Conservation (phyloP, 2,113 vertebrate species). For the Danionella cerebrum region DNA sequence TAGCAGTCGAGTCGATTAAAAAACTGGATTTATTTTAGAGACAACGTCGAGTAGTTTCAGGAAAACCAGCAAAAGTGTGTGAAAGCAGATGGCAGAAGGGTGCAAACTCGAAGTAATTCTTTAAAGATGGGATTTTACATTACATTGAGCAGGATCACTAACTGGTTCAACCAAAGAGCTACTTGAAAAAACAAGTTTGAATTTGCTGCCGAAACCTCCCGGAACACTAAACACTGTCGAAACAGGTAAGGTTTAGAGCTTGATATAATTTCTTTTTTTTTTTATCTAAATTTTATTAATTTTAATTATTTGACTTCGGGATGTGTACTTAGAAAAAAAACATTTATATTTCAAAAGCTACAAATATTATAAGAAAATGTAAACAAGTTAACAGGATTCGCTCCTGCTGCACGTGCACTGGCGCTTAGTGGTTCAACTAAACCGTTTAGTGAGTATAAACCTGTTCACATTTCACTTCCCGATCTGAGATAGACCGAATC, state of each 20-base stretch:
- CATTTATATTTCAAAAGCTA: too few species aligned
- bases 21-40: neutral
- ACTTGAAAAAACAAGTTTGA: neutral
- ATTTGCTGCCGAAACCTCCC: neutral
- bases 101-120: neutral
- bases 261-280: neutral
- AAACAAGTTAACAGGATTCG: neutral
- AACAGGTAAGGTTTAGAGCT: neutral
- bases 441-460: slow-evolving; percentile 13
- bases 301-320: too few species aligned
- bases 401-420: neutral
- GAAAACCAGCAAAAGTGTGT: neutral
- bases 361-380: neutral
- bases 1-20: neutral
- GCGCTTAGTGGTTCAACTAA: slow-evolving; percentile 2
- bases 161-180: slow-evolving; percentile 4
- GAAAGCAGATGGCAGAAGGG: neutral
- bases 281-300: too few species aligned
- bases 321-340: too few species aligned
- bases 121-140: slow-evolving; percentile 24
- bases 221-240: neutral
- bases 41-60: neutral
- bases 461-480: neutral
- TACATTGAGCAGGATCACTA: slow-evolving; percentile 14
- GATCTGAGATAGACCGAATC: neutral